Percentiles rank a stretch among this genome's conserved stretches.
Evolutionary conservation across 2,888 invertebrate genomes (phyloP).

Genomic region (Gymnosoma rotundatum): DNA sequence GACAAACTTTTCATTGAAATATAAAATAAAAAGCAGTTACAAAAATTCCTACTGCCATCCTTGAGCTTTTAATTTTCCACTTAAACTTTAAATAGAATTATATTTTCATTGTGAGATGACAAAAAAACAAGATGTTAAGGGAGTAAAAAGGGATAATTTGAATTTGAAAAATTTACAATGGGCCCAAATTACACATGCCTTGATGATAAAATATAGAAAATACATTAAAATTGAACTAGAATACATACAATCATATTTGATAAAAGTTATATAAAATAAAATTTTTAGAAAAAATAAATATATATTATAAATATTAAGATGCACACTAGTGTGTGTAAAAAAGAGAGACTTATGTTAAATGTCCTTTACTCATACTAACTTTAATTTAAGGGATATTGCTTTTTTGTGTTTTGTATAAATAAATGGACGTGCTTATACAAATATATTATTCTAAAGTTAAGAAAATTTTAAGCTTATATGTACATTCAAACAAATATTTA

Average conservation of each 20-base stretch:
- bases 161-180: conserved; percentile 65
- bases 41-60: conserved; percentile 74
- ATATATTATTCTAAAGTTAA: conserved; percentile 59
- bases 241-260: conserved; percentile 47
- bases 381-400: conserved; percentile 2
- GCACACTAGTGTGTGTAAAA: neutral
- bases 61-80: conserved; percentile 78
- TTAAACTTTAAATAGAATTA: conserved; percentile 77
- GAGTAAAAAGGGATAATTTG: conserved; percentile 70
- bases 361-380: conserved; percentile 48
- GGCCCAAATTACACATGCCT: conserved; percentile 20
- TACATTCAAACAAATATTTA: conserved; percentile 42
- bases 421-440: conserved; percentile 63
- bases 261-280: neutral
- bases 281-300: conserved; percentile 4
- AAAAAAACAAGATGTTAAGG: neutral
- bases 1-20: conserved; percentile 13
- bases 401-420: conserved; percentile 26
- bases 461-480: conserved; percentile 53
- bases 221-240: conserved; percentile 78
- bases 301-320: conserved; percentile 40
- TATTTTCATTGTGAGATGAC: conserved; percentile 70
- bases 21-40: neutral
- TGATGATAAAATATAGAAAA: conserved; percentile 76
- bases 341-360: conserved; percentile 56